Conservation (phyloP, 2,888 invertebrate species). For the Charanyca ferruginea region DNA sequence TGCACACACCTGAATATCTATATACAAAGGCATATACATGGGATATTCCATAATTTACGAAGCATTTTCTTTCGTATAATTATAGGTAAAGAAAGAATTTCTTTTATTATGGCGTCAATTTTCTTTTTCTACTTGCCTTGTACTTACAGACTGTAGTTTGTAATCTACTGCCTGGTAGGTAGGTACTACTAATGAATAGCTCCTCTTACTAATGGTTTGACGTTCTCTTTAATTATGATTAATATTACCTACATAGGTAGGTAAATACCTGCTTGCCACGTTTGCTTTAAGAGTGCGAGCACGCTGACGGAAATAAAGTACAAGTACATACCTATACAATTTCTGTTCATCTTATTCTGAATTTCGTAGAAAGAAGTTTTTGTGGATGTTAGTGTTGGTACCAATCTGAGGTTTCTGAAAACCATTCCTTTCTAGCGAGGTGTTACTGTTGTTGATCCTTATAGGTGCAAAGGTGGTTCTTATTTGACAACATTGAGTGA, state of each 20-base stretch:
- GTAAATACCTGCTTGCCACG: not conserved
- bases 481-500: too few species aligned
- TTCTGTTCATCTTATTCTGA: not conserved
- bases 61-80: constrained; percentile 13
- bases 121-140: constrained; percentile 16
- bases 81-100: constrained; percentile 13
- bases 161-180: constrained; percentile 21
- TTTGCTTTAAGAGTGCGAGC: not conserved
- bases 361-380: not conserved
- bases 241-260: not conserved
- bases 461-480: too few species aligned
- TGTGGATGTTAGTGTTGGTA: too few species aligned
- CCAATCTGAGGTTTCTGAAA: too few species aligned
- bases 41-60: constrained; percentile 20
- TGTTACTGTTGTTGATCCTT: too few species aligned
- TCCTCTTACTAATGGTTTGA: constrained; percentile 5
- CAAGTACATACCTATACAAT: too few species aligned
- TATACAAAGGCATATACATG: constrained; percentile 11
- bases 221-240: constrained; percentile 34
- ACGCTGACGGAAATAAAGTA: not conserved
- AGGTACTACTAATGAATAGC: constrained; percentile 21
- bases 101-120: constrained; percentile 20
- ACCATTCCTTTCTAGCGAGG: too few species aligned
- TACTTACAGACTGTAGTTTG: constrained; percentile 16
- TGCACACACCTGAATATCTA: constrained; percentile 71